phyloP scores from a whole-genome alignment of 1,140 invertebrate genomes.

The Thereuonema tuberculata region DNA sequence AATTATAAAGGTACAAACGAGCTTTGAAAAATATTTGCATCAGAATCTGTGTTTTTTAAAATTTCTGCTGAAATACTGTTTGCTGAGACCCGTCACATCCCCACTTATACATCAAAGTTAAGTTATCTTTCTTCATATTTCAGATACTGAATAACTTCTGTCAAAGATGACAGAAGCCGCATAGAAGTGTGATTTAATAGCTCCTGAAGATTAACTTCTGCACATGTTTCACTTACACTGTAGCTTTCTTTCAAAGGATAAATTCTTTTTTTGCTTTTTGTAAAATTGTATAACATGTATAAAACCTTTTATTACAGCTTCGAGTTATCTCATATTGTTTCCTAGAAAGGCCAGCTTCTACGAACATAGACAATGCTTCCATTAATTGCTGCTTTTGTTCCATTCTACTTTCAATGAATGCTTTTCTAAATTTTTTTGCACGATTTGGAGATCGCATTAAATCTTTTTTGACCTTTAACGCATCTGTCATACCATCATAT shows the following conservation, averaged over 20 bases:
- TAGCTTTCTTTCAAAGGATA: constrained; percentile 11
- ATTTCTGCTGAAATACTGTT: constrained; percentile 22
- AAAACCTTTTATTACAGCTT: not conserved
- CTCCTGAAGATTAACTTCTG: constrained; percentile 20
- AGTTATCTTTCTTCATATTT: constrained; percentile 11
- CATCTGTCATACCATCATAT: not conserved
- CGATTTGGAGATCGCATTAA: not conserved
- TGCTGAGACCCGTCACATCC: constrained; percentile 25
- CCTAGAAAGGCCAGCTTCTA: not conserved
- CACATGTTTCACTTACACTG: constrained; percentile 16
- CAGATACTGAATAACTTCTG: constrained; percentile 18
- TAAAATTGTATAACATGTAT: constrained; percentile 15
- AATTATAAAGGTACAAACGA: constrained; percentile 24
- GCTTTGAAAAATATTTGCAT: constrained; percentile 22
- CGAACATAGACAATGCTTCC: constrained; percentile 9
- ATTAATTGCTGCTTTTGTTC: not conserved
- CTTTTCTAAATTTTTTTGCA: too few relatives aligned
- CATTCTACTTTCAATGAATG: not conserved
- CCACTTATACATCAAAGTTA: constrained; percentile 25
- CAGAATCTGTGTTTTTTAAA: constrained; percentile 21
- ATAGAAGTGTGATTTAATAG: constrained; percentile 19
- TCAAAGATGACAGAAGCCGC: constrained; percentile 17
- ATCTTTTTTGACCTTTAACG: not conserved
- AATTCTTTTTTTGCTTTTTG: constrained; percentile 19
- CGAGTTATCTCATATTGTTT: constrained; percentile 6